Conservation (phyloP, 1,140 invertebrate species). For the Copidosoma floridanum region DNA sequence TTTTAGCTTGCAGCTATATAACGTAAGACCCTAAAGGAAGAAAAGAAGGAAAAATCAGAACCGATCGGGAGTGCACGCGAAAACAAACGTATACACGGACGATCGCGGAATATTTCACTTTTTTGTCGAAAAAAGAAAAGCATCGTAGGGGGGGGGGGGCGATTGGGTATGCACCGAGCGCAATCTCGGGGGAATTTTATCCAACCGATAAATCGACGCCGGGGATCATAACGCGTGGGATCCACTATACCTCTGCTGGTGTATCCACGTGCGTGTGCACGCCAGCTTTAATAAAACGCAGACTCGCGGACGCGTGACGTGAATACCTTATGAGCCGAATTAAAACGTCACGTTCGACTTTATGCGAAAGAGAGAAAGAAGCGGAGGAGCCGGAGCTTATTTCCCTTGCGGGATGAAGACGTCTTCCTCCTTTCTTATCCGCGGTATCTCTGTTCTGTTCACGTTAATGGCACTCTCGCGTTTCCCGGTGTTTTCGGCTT, state of each 20-base stretch:
- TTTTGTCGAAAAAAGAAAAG: too few species aligned
- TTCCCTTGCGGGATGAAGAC: neutral
- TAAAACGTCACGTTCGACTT: conserved; percentile 18
- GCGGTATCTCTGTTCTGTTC: too few species aligned
- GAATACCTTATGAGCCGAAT: conserved; percentile 13
- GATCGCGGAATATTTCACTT: conserved; percentile 19
- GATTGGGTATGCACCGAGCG: conserved; percentile 18
- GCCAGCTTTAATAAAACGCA: conserved; percentile 23
- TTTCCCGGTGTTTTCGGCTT: too few species aligned
- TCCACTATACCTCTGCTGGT: too few species aligned
- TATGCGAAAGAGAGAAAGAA: neutral
- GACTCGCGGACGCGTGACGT: conserved; percentile 17
- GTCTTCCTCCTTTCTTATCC: neutral
- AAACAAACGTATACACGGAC: neutral
- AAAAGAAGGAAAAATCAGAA: too few species aligned
- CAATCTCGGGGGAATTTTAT: conserved; percentile 19
- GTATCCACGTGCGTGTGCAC: conserved; percentile 12
- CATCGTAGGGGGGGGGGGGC: too few species aligned
- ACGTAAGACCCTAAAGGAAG: too few species aligned
- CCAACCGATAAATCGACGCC: conserved; percentile 22
- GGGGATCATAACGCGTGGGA: conserved; percentile 20
- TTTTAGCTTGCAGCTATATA: too few species aligned
- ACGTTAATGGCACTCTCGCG: too few species aligned
- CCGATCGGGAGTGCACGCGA: too few species aligned
- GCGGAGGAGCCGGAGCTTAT: neutral